These are phyloP conservation scores for Tetrapedia diversipes DNA, from an alignment of 2,888 invertebrate species.

Conservation along the genomic window DNA sequence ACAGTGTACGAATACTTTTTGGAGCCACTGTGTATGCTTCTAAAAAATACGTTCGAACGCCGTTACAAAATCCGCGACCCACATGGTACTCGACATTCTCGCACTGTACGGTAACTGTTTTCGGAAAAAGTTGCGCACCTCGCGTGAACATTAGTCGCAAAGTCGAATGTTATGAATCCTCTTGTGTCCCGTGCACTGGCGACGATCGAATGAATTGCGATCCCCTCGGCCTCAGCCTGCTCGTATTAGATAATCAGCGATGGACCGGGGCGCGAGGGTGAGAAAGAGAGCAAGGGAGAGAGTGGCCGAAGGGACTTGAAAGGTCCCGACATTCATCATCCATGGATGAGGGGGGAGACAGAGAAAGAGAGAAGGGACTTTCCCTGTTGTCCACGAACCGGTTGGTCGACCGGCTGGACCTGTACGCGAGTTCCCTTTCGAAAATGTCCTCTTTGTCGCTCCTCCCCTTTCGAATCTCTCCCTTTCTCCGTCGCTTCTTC, in stretches of 20 bases:
- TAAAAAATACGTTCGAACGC: no score
- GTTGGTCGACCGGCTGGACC: conserved; percentile 55
- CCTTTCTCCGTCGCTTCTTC: conserved; percentile 17
- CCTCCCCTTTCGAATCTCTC: conserved; percentile 7
- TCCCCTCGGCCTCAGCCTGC: conserved; percentile 35
- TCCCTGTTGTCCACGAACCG: conserved; percentile 37
- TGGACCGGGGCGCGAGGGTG: conserved; percentile 55
- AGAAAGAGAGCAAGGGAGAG: neutral
- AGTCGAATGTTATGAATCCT: no score
- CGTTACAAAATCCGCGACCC: no score
- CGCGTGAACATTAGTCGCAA: no score
- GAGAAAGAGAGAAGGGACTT: conserved; percentile 47
- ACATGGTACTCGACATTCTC: no score
- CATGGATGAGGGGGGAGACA: no score
- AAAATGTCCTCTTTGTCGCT: conserved; percentile 49
- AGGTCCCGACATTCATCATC: conserved; percentile 76
- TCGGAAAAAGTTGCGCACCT: no score
- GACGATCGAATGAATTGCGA: conserved; percentile 47
- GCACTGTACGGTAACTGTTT: no score
- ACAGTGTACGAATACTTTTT: no score
- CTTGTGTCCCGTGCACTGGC: conserved; percentile 21
- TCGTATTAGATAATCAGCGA: conserved; percentile 79
- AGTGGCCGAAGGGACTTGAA: conserved; percentile 72
- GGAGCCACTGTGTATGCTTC: no score
- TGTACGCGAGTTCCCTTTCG: conserved; percentile 61